phyloP scores from a whole-genome alignment of 2,113 vertebrate species.

The Donacobius atricapilla region DNA sequence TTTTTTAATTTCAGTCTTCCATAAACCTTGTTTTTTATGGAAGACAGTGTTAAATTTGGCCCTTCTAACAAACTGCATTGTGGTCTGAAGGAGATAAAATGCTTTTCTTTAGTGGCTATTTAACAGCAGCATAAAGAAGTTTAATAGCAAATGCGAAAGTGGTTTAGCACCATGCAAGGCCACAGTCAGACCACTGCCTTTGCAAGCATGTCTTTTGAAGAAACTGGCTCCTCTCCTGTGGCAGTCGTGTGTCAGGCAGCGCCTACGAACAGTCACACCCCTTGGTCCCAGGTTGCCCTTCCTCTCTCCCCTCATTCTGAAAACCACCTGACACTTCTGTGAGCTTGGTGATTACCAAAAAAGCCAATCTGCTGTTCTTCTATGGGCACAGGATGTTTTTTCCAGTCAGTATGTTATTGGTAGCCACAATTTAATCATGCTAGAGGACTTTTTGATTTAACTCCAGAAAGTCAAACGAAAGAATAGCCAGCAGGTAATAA shows the following conservation, averaged over 20 bases:
- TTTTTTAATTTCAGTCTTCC: neutral
- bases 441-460: neutral
- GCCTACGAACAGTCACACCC: fast-evolving
- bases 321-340: neutral
- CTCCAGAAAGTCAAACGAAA: neutral
- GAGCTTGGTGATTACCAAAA: neutral
- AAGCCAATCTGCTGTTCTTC: neutral
- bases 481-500: neutral
- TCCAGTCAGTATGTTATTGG: neutral
- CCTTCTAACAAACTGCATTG: neutral
- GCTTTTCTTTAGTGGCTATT: neutral
- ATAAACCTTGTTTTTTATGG: neutral
- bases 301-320: neutral
- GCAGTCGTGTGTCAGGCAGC: neutral
- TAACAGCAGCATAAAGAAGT: neutral
- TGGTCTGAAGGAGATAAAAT: neutral
- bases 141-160: neutral
- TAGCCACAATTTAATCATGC: neutral
- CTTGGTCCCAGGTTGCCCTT: neutral
- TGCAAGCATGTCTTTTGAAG: neutral
- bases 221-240: neutral
- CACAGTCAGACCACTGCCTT: neutral
- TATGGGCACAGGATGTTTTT: neutral
- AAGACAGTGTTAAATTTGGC: neutral
- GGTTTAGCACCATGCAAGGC: neutral